Evolutionary conservation across 2,888 invertebrate genomes (phyloP).

Genomic region (Epinotia nisella): DNA sequence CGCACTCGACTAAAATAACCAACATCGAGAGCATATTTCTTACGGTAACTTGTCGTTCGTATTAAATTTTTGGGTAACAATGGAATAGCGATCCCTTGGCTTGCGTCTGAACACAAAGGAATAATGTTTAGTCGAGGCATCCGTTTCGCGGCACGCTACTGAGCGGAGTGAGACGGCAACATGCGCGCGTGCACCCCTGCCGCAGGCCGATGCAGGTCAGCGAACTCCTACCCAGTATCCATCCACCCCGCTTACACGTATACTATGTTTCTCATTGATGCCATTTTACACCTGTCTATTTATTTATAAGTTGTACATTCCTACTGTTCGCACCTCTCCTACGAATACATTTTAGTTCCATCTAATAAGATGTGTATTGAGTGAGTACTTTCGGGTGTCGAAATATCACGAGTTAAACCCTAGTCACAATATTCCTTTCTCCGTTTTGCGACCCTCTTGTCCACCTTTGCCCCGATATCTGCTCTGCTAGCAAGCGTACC

Average conservation of each 20-base stretch:
- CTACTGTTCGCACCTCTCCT: too few species aligned
- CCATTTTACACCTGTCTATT: constrained; percentile 1
- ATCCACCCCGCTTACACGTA: constrained; percentile 52
- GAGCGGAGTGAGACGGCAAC: constrained; percentile 64
- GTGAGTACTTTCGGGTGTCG: constrained; percentile 58
- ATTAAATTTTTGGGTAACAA: constrained; percentile 8
- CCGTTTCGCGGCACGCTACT: constrained; percentile 52
- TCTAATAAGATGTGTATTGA: not conserved
- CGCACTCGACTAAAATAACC: constrained; percentile 35
- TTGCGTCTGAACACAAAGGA: constrained; percentile 33
- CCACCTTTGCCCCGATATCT: constrained; percentile 48
- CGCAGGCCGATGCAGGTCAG: constrained; percentile 77
- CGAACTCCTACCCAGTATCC: constrained; percentile 74
- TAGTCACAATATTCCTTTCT: constrained; percentile 65
- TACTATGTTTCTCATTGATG: constrained; percentile 24
- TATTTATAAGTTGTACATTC: not conserved
- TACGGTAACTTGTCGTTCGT: not conserved
- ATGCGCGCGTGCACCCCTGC: constrained; percentile 63
- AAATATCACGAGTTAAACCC: constrained; percentile 68
- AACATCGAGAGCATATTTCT: not conserved
- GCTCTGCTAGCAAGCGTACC: constrained; percentile 42
- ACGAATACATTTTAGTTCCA: not conserved
- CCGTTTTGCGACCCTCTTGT: constrained; percentile 40
- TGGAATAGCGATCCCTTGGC: constrained; percentile 28
- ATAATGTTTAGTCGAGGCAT: constrained; percentile 25